Percentiles rank a stretch among this genome's conserved stretches.
phyloP scores from a whole-genome alignment of 2,888 invertebrate species.

The Chironomus riparius region DNA sequence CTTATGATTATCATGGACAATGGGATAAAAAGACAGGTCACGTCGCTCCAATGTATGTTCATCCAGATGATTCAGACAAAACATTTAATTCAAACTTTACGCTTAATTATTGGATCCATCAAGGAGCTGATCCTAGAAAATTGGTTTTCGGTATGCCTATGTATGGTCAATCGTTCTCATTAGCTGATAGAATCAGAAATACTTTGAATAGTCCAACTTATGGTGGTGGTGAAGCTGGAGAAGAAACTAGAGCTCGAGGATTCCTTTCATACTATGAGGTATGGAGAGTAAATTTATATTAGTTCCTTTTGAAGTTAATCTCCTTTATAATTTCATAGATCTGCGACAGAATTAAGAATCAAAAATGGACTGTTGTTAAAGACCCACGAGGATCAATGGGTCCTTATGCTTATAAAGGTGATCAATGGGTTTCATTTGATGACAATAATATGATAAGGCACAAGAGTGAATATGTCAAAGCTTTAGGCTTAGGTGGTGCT shows the following conservation, averaged over 20 bases:
- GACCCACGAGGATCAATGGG: constrained; percentile 76
- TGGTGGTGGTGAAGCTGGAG: constrained; percentile 83
- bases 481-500: constrained; percentile 71
- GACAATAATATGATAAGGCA: constrained; percentile 74
- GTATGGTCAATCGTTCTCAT: constrained; percentile 81
- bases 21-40: constrained; percentile 89
- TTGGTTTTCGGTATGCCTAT: constrained; percentile 79
- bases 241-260: constrained; percentile 76
- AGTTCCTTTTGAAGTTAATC: not conserved
- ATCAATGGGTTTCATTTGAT: constrained; percentile 92
- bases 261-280: constrained; percentile 85
- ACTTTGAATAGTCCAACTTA: constrained; percentile 68
- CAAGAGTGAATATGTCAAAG: constrained; percentile 72
- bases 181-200: constrained; percentile 55
- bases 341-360: constrained; percentile 64
- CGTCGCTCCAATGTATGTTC: constrained; percentile 75
- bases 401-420: constrained; percentile 71
- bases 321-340: constrained; percentile 47
- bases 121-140: constrained; percentile 70
- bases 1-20: constrained; percentile 85
- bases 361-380: constrained; percentile 68
- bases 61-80: constrained; percentile 61
- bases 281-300: constrained; percentile 30
- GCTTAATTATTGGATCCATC: constrained; percentile 74
- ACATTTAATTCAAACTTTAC: constrained; percentile 82